Percentiles rank a stretch among this genome's conserved stretches.
Evolutionary conservation across 2,797 vertebrate genomes (phyloP).

Genomic region (Emydoidea blandingii): DNA sequence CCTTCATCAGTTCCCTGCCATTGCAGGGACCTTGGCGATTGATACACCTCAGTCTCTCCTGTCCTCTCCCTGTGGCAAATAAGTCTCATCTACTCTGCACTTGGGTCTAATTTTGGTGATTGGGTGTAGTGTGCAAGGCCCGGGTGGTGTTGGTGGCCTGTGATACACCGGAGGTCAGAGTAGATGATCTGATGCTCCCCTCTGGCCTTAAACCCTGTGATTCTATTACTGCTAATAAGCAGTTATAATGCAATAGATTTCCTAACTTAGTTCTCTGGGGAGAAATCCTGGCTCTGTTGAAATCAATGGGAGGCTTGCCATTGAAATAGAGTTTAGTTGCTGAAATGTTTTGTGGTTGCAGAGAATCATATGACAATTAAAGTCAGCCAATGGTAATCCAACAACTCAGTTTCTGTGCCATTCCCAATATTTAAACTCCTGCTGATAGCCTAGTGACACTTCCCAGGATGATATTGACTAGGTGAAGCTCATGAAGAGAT

Average conservation of each 20-base stretch:
- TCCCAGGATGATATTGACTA: too few species aligned
- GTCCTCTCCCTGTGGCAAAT: not conserved
- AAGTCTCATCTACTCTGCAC: not conserved
- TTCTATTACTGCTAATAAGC: not conserved
- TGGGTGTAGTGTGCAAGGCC: not conserved
- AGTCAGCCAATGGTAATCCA: rapidly evolving
- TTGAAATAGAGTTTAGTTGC: rapidly evolving
- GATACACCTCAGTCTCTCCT: not conserved
- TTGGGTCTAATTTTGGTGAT: not conserved
- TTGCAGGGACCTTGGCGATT: not conserved
- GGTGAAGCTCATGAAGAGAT: too few species aligned
- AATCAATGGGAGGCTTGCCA: not conserved
- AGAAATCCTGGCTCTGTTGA: not conserved
- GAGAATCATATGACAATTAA: rapidly evolving
- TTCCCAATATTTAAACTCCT: not conserved
- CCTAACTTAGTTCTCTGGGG: not conserved
- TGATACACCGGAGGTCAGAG: not conserved
- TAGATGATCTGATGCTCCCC: not conserved
- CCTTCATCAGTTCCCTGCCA: not conserved
- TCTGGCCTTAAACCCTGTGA: not conserved
- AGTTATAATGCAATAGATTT: not conserved
- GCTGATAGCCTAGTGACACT: not conserved
- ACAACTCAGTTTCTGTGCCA: rapidly evolving
- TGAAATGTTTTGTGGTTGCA: not conserved
- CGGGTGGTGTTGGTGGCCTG: not conserved